Evolutionary conservation across 1,140 invertebrate genomes (phyloP), one percentile per base, ranked within the genome.

Genomic region (Drosophila trapezifrons): DNA sequence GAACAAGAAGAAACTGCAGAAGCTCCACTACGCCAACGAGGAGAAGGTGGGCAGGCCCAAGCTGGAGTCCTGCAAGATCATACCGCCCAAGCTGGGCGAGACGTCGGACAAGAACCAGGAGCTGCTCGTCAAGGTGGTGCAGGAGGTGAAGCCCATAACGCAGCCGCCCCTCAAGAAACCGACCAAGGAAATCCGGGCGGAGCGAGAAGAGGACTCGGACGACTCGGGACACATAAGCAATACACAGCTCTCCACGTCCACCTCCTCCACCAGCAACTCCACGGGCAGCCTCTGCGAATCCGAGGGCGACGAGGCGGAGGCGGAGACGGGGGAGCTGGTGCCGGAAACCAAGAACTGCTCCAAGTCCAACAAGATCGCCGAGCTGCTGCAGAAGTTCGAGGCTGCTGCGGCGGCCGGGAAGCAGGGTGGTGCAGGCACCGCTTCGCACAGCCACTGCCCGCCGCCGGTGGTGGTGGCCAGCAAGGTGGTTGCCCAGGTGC

Each of bases 141-240:
- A 87, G 32, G 70, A 74, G 22, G 43, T 65, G 12, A 67, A 67
- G 25, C 12, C n/a, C 12, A 13, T 13, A 20, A 38, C 42, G 7
- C 63, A 64, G 20, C 56, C 42, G 35, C 52, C 58, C 0, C 38
- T 49, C 5, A 74, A 87, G 35, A 54, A 66, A 27, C 45, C 46
- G 15, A 69, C 32, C 0, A 80, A 72, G 35, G 63, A 66, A 42
- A 64, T 66, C 12, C 63, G 51, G 1, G 43, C 35, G 3, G 35
- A 76, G 46, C 78, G 73, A 13, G 76, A 79, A 6, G 49, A 73
- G 75, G 95, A 94, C 74, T 96, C 95, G 38, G 95, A 96, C 80
- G 95, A 96, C 91, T 96, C 95, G 25, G 95, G 95, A 46, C 95
- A 96, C 91, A 96, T 96, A 58, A 96, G 95, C 43, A 96, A 96